These are phyloP conservation scores for Oxyruncus cristatus DNA, from an alignment of 2,113 vertebrate genomes.

Conservation along the genomic window DNA sequence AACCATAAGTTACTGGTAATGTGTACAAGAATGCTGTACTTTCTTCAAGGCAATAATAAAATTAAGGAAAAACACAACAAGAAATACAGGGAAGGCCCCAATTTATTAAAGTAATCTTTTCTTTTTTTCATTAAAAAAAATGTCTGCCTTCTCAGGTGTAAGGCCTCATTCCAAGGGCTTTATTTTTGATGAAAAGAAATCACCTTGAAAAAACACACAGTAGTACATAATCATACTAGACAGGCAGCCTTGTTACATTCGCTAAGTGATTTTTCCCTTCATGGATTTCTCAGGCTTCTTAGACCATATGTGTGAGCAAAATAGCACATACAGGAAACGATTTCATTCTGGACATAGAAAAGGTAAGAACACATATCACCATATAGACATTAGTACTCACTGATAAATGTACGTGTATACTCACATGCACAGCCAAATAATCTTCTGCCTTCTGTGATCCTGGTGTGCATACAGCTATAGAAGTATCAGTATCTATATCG, in stretches of 20 bases:
- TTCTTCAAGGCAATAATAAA: not conserved
- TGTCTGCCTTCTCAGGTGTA: not conserved
- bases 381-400: not conserved
- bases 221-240: not conserved
- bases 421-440: not conserved
- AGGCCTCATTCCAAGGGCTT: slow-evolving; percentile 19
- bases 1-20: not conserved
- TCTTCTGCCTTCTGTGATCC: not conserved
- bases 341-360: not conserved
- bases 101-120: not conserved
- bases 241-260: slow-evolving; percentile 38
- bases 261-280: slow-evolving; percentile 19
- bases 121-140: not conserved
- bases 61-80: not conserved
- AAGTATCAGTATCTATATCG: slow-evolving; percentile 17
- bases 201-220: not conserved
- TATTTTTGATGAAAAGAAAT: slow-evolving; percentile 54
- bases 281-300: slow-evolving; percentile 1
- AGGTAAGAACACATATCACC: not conserved
- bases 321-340: not conserved
- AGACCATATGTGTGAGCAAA: not conserved
- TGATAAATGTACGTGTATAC: not conserved
- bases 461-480: not conserved
- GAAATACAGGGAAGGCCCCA: not conserved
- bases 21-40: not conserved